Base-by-base conservation (phyloP, 2,113 vertebrate genomes). In the Talpa occidentalis region DNA sequence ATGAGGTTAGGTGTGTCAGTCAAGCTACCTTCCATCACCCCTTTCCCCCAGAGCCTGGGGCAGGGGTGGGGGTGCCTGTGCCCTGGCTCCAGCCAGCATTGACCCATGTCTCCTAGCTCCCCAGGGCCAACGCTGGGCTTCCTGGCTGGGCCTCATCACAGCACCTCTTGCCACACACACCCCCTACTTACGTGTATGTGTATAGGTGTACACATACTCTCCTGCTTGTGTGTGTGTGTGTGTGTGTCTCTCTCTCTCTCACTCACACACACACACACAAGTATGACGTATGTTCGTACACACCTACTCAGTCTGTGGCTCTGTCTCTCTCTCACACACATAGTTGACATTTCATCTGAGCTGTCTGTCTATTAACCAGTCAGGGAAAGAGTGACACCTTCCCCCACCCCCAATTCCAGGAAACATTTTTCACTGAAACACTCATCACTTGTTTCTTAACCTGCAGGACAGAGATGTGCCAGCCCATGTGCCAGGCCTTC, bases 301-400 rank as follows among this genome's bases (percentile, higher is more conserved):
- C n/a, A 60, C 10, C 14, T 19, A 44, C 10, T 9, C n/a, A 56
- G 15, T 22, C 66, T 40, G 26, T n/a, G 21, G 21, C 3, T 56
- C 54, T 22, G 54, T 56, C 54, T 56, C 19, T 56, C 21, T 56
- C 30, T 11, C 28, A 22, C 59, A 78, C 66, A 26, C 28, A n/a
- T 81, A 44, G 69, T 21, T 73, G 47, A 32, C 24, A 42, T 88
- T 94, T 92, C 14, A 74, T 90, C 67, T 94, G 59, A 69, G 54
- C 54, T 40, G 22, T 90, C 70, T 54, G 54, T 40, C 44, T 86
- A 42, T 47, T 76, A 92, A 12, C 12, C 8, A 66, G 64, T 22
- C 1, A 11, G 59, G 22, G 17, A 10, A 82, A 86, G 64, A 91
- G 49, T 76, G 74, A 86, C 3, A 44, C 5, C 44, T 10, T 22